A percentile compares a stretch with the other conserved stretches of the same genome.
These are phyloP conservation scores for Eumerus sabulonum DNA, from an alignment of 2,888 invertebrate species.

Conservation along the genomic window DNA sequence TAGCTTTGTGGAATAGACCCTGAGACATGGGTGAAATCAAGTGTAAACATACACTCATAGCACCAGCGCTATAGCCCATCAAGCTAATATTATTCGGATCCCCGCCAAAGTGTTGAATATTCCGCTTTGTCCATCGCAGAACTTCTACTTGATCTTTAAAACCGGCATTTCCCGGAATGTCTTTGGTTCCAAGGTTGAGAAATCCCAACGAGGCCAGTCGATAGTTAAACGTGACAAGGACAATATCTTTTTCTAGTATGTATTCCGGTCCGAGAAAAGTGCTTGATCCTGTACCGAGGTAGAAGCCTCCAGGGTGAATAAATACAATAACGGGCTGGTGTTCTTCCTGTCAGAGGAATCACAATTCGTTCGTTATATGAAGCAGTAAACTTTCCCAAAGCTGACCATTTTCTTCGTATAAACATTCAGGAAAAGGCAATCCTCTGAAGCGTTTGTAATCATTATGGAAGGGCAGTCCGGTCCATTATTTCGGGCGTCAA, in stretches of 20 bases:
- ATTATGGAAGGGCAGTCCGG: conserved; percentile 79
- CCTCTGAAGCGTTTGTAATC: conserved; percentile 78
- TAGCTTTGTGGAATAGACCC: conserved; percentile 81
- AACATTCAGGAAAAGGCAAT: conserved; percentile 81
- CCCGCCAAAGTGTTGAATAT: conserved; percentile 81
- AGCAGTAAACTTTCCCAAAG: conserved; percentile 18
- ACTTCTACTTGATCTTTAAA: conserved; percentile 81
- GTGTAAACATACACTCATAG: conserved; percentile 72
- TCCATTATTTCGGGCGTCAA: conserved; percentile 80
- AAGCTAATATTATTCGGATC: conserved; percentile 80
- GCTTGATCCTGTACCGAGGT: conserved; percentile 78
- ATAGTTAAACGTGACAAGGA: conserved; percentile 83
- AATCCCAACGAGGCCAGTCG: conserved; percentile 81
- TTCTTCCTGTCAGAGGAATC: conserved; percentile 47
- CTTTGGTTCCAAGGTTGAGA: conserved; percentile 80
- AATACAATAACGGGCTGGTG: conserved; percentile 81
- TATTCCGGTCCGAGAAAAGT: conserved; percentile 81
- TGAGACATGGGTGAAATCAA: conserved; percentile 76
- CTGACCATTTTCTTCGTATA: conserved; percentile 77
- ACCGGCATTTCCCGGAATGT: conserved; percentile 81
- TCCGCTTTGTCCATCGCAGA: conserved; percentile 80
- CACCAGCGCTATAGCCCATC: conserved; percentile 78
- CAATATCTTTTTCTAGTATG: conserved; percentile 81
- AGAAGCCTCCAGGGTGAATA: conserved; percentile 84
- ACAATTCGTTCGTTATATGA: neutral